phyloP scores from a whole-genome alignment of 2,797 vertebrate genomes.

The Vultur gryphus region DNA sequence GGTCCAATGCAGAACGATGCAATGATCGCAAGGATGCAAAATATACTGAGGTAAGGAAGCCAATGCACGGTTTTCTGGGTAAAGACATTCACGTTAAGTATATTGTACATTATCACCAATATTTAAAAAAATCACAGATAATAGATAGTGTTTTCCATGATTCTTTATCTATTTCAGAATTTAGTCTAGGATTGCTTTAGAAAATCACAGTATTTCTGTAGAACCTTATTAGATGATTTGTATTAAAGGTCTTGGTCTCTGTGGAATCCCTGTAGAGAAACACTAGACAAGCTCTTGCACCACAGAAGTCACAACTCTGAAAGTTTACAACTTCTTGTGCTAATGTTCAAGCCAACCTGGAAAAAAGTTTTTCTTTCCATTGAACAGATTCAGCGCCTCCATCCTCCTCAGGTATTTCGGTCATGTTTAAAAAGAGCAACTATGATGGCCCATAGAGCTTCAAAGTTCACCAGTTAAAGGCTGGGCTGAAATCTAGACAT shows the following conservation, averaged over 20 bases:
- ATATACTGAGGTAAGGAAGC: conserved; percentile 91
- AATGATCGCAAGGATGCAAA: conserved; percentile 89
- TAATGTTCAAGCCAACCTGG: background rate
- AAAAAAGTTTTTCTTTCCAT: background rate
- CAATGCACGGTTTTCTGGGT: conserved; percentile 78
- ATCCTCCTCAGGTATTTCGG: background rate
- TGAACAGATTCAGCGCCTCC: background rate
- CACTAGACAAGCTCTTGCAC: background rate
- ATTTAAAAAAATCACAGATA: background rate
- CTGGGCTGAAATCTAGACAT: background rate
- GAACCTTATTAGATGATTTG: background rate
- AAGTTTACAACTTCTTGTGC: background rate
- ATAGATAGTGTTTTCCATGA: background rate
- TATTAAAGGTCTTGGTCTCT: background rate
- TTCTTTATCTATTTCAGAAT: background rate
- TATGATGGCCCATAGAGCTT: background rate
- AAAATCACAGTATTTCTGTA: background rate
- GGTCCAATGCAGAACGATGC: conserved; percentile 95
- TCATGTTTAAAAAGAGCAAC: background rate
- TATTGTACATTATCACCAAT: rapidly evolving
- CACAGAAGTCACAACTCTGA: background rate
- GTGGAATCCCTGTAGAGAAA: background rate
- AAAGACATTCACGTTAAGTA: background rate
- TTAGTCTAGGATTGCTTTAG: background rate
- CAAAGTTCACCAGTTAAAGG: background rate